These are phyloP conservation scores for Alfaro cultratus DNA, from an alignment of 2,797 vertebrate genomes.

Conservation along the genomic window DNA sequence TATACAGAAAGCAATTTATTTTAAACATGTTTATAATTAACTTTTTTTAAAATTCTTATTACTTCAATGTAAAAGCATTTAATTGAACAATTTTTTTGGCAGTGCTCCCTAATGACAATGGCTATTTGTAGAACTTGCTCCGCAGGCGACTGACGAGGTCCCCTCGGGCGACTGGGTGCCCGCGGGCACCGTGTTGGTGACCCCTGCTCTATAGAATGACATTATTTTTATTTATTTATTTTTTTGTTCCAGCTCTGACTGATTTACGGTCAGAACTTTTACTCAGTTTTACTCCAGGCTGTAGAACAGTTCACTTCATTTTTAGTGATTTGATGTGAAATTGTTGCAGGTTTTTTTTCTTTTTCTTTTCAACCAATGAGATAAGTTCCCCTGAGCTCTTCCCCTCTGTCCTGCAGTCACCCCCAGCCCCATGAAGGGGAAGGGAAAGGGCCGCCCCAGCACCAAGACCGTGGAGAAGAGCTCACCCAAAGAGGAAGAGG, in stretches of 20 bases:
- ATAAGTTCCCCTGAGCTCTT: neutral
- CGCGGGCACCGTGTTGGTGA: too few species aligned
- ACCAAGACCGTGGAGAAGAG: slow-evolving; percentile 94
- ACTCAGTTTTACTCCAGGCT: neutral
- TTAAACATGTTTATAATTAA: too few species aligned
- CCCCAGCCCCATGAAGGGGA: slow-evolving; percentile 97
- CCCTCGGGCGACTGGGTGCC: too few species aligned
- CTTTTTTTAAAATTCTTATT: too few species aligned
- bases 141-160: too few species aligned
- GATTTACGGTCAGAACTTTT: neutral
- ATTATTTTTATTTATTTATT: too few species aligned
- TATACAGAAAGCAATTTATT: too few species aligned
- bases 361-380: neutral
- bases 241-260: neutral
- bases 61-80: too few species aligned
- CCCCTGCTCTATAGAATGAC: too few species aligned
- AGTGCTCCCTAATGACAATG: too few species aligned
- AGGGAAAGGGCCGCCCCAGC: slow-evolving; percentile 94
- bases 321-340: neutral
- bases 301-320: neutral
- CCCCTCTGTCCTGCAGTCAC: slow-evolving; percentile 82
- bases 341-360: neutral
- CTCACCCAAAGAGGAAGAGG: slow-evolving; percentile 92
- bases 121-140: too few species aligned
- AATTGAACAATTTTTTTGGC: too few species aligned